Evolutionary conservation across 1,140 invertebrate genomes (phyloP), one percentile per base, ranked within the genome.

Genomic region (Brachionus rubens): DNA sequence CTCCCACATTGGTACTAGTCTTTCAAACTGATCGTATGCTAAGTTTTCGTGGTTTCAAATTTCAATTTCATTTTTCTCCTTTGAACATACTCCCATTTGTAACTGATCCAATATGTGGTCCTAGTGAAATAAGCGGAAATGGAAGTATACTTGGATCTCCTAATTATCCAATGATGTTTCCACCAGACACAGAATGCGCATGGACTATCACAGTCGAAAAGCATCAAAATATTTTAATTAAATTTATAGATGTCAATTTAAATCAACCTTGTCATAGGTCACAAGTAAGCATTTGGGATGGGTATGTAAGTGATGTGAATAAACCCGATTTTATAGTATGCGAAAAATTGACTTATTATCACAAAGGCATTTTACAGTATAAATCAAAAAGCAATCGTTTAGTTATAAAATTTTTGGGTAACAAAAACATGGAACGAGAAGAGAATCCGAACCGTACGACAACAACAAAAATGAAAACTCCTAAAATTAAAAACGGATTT

Each of bases 1-100:
- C 26, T 48, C 68, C 68, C 10, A 50, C 46, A n/a, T 50, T 72
- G 26, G 30, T 72, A 12, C 19, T 72, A 16, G 68, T 72, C 9
- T 72, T 72, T 72, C 68, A 72, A 21, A 72, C 68, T 24, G 68
- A 72, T 46, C 21, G 68, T 26, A 72, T 72, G 68, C 46, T 72
- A 9, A 50, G 50, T 14, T 72, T 36, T 33, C 46, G 68, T 16
- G 68, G 68, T 16, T 72, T 72, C 21, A 72, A 54, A 54, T 40
- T 72, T 48, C 47, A 36, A 19, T 72, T 48, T 46, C 68, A 72
- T 36, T 72, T 72, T 40, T 72, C 68, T 2, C 36, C 19, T 30
- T 21, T 72, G 10, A 72, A 72, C 26, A 72, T 72, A 12, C 68
- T 72, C 33, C 68, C 68, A 4, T 72, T 72, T 28, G 47, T 72